Evolutionary conservation across 23 tunicate species (phyloP).

Genomic region (Ciona savignyi): DNA sequence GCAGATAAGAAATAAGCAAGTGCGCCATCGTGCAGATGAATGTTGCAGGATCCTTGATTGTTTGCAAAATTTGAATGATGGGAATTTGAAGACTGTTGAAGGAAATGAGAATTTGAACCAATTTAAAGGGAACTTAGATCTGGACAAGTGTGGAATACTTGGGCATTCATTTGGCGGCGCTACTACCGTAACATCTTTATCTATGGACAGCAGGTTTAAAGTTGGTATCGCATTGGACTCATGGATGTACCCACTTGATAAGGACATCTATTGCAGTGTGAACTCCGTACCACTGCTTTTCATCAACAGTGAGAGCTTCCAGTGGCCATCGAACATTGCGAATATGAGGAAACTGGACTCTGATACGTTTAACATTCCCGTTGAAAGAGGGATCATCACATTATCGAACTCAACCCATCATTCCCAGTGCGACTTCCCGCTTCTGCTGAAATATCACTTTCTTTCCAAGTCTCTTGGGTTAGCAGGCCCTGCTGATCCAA

Average conservation of each 20-base stretch:
- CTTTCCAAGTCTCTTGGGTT: slow-evolving; percentile 27
- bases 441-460: slow-evolving; percentile 13
- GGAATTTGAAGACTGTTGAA: slow-evolving; percentile 13
- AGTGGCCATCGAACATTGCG: slow-evolving; percentile 26
- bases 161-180: slow-evolving; percentile 91
- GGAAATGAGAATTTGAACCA: slow-evolving; percentile 21
- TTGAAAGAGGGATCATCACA: slow-evolving; percentile 68
- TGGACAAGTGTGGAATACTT: slow-evolving; percentile 56
- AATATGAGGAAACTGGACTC: slow-evolving; percentile 39
- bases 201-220: slow-evolving; percentile 59
- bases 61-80: slow-evolving; percentile 41
- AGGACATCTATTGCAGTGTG: slow-evolving; percentile 20
- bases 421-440: slow-evolving; percentile 53
- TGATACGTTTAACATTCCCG: slow-evolving; percentile 30
- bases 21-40: slow-evolving; percentile 51
- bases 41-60: slow-evolving; percentile 18
- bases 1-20: slow-evolving; percentile 40
- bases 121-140: slow-evolving; percentile 39
- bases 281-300: slow-evolving; percentile 44
- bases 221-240: slow-evolving; percentile 67
- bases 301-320: slow-evolving; percentile 52
- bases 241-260: slow-evolving; percentile 66
- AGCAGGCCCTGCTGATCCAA: slow-evolving; percentile 34
- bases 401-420: slow-evolving; percentile 37
- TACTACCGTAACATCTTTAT: slow-evolving; percentile 39